Evolutionary conservation across 2,797 vertebrate genomes (phyloP).

Genomic region (Prionace glauca): DNA sequence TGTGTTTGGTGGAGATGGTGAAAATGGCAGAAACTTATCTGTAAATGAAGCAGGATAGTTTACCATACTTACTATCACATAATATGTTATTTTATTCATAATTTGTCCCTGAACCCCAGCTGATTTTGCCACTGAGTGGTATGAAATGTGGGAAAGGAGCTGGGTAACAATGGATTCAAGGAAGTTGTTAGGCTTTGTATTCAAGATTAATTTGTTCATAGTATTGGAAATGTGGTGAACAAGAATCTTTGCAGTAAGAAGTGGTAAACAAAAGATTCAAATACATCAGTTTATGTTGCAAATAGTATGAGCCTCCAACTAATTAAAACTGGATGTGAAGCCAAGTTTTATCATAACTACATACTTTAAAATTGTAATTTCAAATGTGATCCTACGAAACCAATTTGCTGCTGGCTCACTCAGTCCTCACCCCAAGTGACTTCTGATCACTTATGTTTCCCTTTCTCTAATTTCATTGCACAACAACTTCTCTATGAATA

Average conservation of each 20-base stretch:
- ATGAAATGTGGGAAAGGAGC: not conserved
- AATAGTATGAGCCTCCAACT: not conserved
- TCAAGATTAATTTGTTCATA: not conserved
- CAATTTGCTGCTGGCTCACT: not conserved
- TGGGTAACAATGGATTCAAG: not conserved
- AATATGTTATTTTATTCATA: too few relatives aligned
- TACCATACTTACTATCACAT: too few relatives aligned
- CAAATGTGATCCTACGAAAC: not conserved
- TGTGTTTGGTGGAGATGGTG: too few relatives aligned
- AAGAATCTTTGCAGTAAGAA: not conserved
- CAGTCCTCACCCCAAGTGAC: not conserved
- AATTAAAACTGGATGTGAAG: not conserved
- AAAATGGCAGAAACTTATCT: too few relatives aligned
- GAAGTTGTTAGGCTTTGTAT: not conserved
- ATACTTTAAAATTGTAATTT: not conserved
- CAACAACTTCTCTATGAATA: not conserved
- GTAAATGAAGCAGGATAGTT: too few relatives aligned
- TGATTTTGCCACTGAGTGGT: not conserved
- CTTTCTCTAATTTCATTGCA: not conserved
- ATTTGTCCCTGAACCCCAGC: not conserved
- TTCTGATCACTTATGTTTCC: not conserved
- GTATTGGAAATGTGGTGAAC: not conserved
- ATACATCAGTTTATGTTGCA: not conserved
- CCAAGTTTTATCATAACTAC: not conserved
- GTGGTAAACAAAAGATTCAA: not conserved